Percentiles rank a stretch among this genome's conserved stretches.
phyloP scores from a whole-genome alignment of 2,888 invertebrate genomes.

The Cheilosia pagana region DNA sequence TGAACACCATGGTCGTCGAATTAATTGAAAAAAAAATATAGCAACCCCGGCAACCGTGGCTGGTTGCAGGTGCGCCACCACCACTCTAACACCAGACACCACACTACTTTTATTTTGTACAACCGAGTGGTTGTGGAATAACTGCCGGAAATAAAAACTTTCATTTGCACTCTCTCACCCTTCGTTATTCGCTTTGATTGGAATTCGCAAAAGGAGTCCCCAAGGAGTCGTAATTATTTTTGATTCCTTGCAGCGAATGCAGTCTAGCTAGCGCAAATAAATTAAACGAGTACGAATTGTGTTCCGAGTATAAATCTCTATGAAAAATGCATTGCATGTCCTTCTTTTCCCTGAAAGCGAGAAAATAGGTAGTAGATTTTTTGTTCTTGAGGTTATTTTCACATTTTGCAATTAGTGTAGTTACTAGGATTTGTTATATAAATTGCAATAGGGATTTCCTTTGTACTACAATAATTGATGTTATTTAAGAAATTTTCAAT shows the following conservation, averaged over 20 bases:
- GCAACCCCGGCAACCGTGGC: neutral
- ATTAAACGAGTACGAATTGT: neutral
- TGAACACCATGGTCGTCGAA: neutral
- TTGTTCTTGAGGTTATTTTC: neutral
- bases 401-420: neutral
- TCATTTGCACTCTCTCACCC: conserved; percentile 15
- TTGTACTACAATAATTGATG: too few species aligned
- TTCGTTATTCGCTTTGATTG: conserved; percentile 23
- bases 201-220: conserved; percentile 19
- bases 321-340: conserved; percentile 2
- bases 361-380: neutral
- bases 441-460: too few species aligned
- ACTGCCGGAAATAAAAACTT: conserved; percentile 46
- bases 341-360: neutral
- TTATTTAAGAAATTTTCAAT: too few species aligned
- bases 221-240: conserved; percentile 30
- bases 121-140: conserved; percentile 23
- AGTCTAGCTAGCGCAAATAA: neutral
- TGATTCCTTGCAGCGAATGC: conserved; percentile 29
- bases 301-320: neutral
- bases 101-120: conserved; percentile 5
- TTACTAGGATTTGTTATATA: too few species aligned
- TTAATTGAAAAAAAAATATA: conserved; percentile 30
- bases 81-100: neutral
- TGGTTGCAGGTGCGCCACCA: neutral